Percentiles rank a stretch among this genome's conserved stretches.
Conservation (phyloP, 2,797 vertebrate species). For the Neostethus bicornis region DNA sequence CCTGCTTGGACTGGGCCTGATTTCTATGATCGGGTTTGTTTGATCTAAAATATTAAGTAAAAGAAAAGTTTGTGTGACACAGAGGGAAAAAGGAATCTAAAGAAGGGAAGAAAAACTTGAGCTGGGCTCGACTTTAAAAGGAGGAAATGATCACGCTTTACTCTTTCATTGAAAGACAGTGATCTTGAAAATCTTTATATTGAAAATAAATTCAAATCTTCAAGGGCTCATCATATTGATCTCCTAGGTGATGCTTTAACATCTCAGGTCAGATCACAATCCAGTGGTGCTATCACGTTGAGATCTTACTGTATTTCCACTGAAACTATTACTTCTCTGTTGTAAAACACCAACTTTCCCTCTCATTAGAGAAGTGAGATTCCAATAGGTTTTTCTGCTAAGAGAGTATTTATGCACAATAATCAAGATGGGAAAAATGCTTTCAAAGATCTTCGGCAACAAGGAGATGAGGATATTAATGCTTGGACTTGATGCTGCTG, state of each 20-base stretch:
- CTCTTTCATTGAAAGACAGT: slow-evolving; percentile 42
- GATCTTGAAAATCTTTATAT: slow-evolving; percentile 67
- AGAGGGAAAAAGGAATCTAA: slow-evolving; percentile 15
- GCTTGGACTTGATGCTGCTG: slow-evolving; percentile 97
- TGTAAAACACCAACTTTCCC: slow-evolving; percentile 15
- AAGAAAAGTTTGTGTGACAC: slow-evolving; percentile 4
- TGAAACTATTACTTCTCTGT: slow-evolving; percentile 20
- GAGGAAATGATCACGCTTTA: slow-evolving; percentile 49
- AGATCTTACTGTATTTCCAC: slow-evolving; percentile 25
- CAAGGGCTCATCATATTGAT: slow-evolving; percentile 20
- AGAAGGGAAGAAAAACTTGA: slow-evolving; percentile 11
- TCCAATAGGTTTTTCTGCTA: slow-evolving; percentile 10
- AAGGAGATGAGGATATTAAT: slow-evolving; percentile 99
- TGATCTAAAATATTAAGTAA: slow-evolving; percentile 2
- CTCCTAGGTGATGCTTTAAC: slow-evolving; percentile 25
- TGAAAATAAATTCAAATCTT: slow-evolving; percentile 59
- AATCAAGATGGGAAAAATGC: slow-evolving; percentile 94
- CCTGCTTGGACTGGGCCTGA: slow-evolving; percentile 74
- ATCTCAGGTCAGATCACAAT: slow-evolving; percentile 45
- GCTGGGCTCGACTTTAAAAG: slow-evolving; percentile 32
- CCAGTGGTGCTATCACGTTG: slow-evolving; percentile 60
- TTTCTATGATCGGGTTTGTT: slow-evolving; percentile 28
- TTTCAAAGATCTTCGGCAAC: slow-evolving; percentile 99
- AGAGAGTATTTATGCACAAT: slow-evolving; percentile 79
- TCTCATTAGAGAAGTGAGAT: slow-evolving; percentile 28